Conservation (phyloP, 2,113 vertebrate species). For the Elanus axillaris region DNA sequence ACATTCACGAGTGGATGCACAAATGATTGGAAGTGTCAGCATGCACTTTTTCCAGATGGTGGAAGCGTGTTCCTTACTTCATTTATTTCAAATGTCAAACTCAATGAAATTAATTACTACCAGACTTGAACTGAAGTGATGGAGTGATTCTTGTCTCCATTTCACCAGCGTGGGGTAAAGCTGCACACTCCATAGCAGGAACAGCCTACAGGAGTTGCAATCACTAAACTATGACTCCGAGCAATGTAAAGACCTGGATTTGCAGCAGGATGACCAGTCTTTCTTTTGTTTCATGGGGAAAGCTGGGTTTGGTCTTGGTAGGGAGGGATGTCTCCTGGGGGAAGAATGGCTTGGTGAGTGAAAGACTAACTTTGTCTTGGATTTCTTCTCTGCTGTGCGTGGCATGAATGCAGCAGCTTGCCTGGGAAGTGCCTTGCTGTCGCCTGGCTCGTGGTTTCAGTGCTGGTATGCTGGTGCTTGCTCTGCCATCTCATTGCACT, state of each 20-base stretch:
- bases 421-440: background rate
- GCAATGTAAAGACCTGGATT: background rate
- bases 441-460: background rate
- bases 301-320: background rate
- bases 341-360: background rate
- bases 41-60: background rate
- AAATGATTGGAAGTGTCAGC: background rate
- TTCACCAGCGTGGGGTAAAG: background rate
- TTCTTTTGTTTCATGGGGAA: background rate
- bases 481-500: accelerated
- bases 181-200: background rate
- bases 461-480: background rate
- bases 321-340: background rate
- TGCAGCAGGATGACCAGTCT: background rate
- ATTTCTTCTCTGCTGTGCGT: background rate
- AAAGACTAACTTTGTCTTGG: background rate
- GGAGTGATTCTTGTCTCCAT: background rate
- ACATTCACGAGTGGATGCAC: background rate
- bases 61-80: background rate
- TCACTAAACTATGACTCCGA: background rate
- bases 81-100: background rate
- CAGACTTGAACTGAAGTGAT: background rate
- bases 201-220: background rate
- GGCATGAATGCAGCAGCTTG: background rate
- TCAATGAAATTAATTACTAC: background rate